A percentile compares a stretch with the other conserved stretches of the same genome.
Conservation (phyloP, 2,113 vertebrate species). For the Xenopus laevis region DNA sequence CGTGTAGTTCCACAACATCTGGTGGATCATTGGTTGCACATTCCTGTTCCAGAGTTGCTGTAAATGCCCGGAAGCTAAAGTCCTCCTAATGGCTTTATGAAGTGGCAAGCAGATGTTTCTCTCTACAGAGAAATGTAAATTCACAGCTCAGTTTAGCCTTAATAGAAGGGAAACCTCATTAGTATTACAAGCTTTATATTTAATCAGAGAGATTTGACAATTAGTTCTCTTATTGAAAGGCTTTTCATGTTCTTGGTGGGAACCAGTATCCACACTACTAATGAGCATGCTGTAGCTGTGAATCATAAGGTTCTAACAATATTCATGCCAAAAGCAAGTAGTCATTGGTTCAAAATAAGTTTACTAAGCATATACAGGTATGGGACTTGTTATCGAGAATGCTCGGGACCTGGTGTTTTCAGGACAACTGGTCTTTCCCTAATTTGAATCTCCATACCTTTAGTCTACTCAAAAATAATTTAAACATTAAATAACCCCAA, state of each 20-base stretch:
- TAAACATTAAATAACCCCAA: too few relatives aligned
- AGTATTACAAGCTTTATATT: conserved; percentile 33
- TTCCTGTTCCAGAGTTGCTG: neutral
- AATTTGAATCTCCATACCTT: too few relatives aligned
- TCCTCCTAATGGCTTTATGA: conserved; percentile 30
- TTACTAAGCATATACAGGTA: too few relatives aligned
- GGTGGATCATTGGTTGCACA: too few relatives aligned
- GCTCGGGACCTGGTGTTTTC: too few relatives aligned
- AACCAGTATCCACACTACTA: neutral
- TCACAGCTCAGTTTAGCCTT: conserved; percentile 23
- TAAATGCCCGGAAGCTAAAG: neutral
- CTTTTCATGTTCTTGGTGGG: conserved; percentile 29
- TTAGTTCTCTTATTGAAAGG: conserved; percentile 27
- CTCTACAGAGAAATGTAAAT: conserved; percentile 30
- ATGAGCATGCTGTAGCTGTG: conserved; percentile 1
- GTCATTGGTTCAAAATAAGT: neutral
- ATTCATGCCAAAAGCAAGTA: neutral
- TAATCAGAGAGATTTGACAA: conserved; percentile 34
- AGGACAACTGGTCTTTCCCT: too few relatives aligned
- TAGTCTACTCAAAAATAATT: too few relatives aligned
- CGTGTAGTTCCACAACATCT: too few relatives aligned
- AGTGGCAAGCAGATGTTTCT: conserved; percentile 38
- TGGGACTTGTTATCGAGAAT: too few relatives aligned
- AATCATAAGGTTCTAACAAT: neutral
- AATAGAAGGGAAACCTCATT: conserved; percentile 28